These are phyloP conservation scores for Cherax destructor DNA, from an alignment of 1,140 invertebrate species.

Conservation along the genomic window DNA sequence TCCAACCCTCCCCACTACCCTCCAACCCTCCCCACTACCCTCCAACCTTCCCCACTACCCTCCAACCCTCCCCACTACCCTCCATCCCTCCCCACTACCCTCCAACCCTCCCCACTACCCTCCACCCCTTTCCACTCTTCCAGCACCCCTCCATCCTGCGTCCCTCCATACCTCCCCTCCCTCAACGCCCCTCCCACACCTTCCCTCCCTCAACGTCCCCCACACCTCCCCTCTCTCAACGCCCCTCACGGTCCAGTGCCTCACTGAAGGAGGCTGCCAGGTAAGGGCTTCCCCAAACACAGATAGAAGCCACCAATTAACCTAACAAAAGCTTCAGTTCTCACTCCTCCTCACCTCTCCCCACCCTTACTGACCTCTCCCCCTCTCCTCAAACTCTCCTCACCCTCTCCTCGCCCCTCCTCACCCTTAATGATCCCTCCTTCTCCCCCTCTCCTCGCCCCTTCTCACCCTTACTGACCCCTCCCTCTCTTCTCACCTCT, in stretches of 20 bases:
- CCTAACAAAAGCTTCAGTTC: constrained; percentile 29
- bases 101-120: not conserved
- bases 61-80: not conserved
- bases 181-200: too few species aligned
- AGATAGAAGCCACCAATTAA: constrained; percentile 14
- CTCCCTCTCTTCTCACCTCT: too few species aligned
- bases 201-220: not conserved
- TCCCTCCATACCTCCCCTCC: not conserved
- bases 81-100: not conserved
- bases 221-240: not conserved
- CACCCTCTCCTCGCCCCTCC: too few species aligned
- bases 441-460: too few species aligned
- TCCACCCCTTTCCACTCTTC: not conserved
- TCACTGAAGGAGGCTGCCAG: not conserved
- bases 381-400: too few species aligned
- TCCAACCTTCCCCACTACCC: not conserved
- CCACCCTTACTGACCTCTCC: too few species aligned
- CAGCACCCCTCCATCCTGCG: not conserved
- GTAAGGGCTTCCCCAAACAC: constrained; percentile 29
- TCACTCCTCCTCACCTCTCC: not conserved
- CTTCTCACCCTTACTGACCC: too few species aligned
- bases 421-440: too few species aligned
- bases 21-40: not conserved
- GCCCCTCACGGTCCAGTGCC: not conserved
- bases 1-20: not conserved